phyloP scores from a whole-genome alignment of 2,113 vertebrate species.

The Acanthochromis polyacanthus region DNA sequence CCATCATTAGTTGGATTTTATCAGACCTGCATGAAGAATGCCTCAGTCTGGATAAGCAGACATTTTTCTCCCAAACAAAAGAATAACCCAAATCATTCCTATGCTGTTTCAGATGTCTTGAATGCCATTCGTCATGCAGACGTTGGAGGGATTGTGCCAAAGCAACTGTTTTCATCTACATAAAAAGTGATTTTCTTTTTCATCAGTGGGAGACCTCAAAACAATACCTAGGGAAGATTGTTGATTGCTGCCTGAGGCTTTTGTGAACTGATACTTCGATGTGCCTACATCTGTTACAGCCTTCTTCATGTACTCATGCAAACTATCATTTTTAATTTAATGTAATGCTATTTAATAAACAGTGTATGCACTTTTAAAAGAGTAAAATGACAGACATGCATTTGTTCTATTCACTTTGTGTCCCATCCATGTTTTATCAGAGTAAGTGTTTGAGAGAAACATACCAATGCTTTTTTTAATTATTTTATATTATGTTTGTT shows the following conservation, averaged over 20 bases:
- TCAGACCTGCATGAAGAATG: conserved; percentile 59
- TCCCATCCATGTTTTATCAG: conserved; percentile 68
- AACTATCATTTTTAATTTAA: conserved; percentile 90
- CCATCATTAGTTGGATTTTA: conserved; percentile 45
- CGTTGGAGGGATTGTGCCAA: conserved; percentile 83
- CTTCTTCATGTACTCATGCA: conserved; percentile 89
- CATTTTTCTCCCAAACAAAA: conserved; percentile 45
- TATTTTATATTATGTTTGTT: conserved; percentile 60
- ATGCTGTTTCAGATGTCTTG: conserved; percentile 79
- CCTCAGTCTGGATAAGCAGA: conserved; percentile 40
- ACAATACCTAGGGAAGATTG: conserved; percentile 78
- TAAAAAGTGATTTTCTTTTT: conserved; percentile 42
- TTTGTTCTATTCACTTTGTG: conserved; percentile 75
- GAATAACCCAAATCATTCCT: conserved; percentile 66
- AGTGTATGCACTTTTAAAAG: conserved; percentile 92
- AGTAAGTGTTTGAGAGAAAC: conserved; percentile 68
- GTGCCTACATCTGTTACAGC: conserved; percentile 94
- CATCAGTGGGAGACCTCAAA: conserved; percentile 65
- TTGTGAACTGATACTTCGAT: conserved; percentile 87
- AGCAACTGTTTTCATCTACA: conserved; percentile 80
- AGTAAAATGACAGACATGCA: conserved; percentile 74
- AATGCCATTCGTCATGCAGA: conserved; percentile 72
- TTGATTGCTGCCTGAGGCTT: conserved; percentile 78
- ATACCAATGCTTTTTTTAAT: conserved; percentile 65
- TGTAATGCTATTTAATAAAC: conserved; percentile 93